These are phyloP conservation scores for Datnioides undecimradiatus DNA, from an alignment of 2,113 vertebrate genomes.

Conservation along the genomic window DNA sequence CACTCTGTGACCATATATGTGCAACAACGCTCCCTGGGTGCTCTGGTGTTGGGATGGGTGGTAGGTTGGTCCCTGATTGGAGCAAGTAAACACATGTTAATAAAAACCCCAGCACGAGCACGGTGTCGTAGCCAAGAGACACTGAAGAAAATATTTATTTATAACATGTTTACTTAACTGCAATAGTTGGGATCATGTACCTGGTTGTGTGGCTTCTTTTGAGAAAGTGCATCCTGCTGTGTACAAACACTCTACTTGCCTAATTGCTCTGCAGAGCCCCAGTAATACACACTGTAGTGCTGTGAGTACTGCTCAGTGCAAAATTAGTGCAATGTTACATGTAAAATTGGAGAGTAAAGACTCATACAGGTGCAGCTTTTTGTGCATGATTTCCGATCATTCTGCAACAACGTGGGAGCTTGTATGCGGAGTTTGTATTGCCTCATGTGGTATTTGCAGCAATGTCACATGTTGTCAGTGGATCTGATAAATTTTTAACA, in stretches of 20 bases:
- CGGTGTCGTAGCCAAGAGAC: conserved; percentile 6
- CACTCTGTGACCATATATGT: conserved; percentile 19
- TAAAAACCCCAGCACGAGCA: not conserved
- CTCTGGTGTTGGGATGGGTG: not conserved
- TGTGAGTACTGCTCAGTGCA: not conserved
- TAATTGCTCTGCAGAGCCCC: not conserved
- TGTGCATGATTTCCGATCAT: not conserved
- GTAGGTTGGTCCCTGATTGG: not conserved
- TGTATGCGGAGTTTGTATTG: not conserved
- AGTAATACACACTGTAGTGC: not conserved
- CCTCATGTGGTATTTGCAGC: not conserved
- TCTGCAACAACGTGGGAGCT: not conserved
- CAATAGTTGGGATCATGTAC: not conserved
- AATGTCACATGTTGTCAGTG: not conserved
- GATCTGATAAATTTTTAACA: conserved; percentile 1
- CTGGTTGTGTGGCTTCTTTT: conserved; percentile 15
- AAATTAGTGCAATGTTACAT: not conserved
- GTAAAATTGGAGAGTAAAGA: not conserved
- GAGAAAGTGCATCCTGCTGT: not conserved
- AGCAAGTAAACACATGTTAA: conserved; percentile 43
- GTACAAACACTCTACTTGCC: conserved; percentile 4
- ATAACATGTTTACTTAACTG: conserved; percentile 37
- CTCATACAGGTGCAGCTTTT: not conserved
- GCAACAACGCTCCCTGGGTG: not conserved
- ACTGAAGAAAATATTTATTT: conserved; percentile 32